Evolutionary conservation across 2,888 invertebrate genomes (phyloP).

Genomic region (Sesia bembeciformis): DNA sequence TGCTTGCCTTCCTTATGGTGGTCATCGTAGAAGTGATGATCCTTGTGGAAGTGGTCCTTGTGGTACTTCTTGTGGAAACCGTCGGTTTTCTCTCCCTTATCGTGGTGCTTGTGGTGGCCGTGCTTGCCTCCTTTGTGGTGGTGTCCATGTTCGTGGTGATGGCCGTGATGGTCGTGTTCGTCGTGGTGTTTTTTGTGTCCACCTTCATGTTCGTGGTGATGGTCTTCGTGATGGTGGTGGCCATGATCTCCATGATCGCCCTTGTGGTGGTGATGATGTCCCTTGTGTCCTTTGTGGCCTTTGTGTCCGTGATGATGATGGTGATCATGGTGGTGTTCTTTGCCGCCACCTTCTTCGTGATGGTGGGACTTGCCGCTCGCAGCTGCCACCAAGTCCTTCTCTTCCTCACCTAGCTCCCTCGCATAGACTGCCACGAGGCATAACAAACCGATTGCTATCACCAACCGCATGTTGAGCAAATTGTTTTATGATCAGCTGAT

Average conservation of each 20-base stretch:
- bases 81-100: conserved; percentile 59
- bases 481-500: conserved; percentile 31
- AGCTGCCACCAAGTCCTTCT: conserved; percentile 56
- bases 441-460: conserved; percentile 44
- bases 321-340: conserved; percentile 58
- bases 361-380: conserved; percentile 48
- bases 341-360: conserved; percentile 57
- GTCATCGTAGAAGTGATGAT: conserved; percentile 67
- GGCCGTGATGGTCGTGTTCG: conserved; percentile 55
- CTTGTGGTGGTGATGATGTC: conserved; percentile 64
- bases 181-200: conserved; percentile 62
- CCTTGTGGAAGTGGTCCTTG: conserved; percentile 64
- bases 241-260: conserved; percentile 60
- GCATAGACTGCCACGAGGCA: conserved; percentile 58
- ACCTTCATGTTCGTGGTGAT: conserved; percentile 59
- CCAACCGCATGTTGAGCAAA: conserved; percentile 51
- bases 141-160: conserved; percentile 61
- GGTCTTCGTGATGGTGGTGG: conserved; percentile 56
- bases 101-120: conserved; percentile 59
- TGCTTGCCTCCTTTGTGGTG: conserved; percentile 65
- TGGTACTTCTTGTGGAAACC: conserved; percentile 68
- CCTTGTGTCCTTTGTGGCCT: conserved; percentile 62
- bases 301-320: conserved; percentile 60
- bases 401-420: conserved; percentile 47
- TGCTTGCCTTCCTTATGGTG: conserved; percentile 64